These are phyloP conservation scores for Shargacucullia verbasci DNA, from an alignment of 2,888 invertebrate species.

Conservation along the genomic window DNA sequence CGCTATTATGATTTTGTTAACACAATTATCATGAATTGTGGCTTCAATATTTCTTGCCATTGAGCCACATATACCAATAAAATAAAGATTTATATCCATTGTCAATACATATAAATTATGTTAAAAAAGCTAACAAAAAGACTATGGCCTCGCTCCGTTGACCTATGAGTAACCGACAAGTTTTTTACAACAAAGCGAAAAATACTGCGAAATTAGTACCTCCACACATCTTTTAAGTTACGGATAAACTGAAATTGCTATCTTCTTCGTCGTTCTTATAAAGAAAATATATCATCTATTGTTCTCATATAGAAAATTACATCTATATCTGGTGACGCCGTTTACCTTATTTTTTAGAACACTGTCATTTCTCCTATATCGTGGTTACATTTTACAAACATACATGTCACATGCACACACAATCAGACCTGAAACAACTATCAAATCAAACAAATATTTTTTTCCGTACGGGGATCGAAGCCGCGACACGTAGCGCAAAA, in stretches of 20 bases:
- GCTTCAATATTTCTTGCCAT: conserved; percentile 51
- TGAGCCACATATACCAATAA: conserved; percentile 46
- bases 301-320: no score
- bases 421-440: no score
- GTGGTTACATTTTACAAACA: no score
- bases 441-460: no score
- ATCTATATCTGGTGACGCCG: no score
- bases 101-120: conserved; percentile 62
- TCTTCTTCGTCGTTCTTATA: no score
- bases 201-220: conserved; percentile 57
- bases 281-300: no score
- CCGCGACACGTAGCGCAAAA: no score
- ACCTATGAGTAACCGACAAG: conserved; percentile 82
- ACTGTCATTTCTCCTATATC: no score
- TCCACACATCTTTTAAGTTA: conserved; percentile 36
- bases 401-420: no score
- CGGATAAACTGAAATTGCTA: conserved; percentile 12
- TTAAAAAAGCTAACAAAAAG: conserved; percentile 62
- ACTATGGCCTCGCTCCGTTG: conserved; percentile 76
- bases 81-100: conserved; percentile 61
- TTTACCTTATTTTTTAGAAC: no score
- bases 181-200: conserved; percentile 66
- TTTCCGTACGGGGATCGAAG: no score
- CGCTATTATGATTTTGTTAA: conserved; percentile 46
- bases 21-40: conserved; percentile 41